Conservation (phyloP, 2,113 vertebrate species). For the cattle (Bos taurus) region DNA sequence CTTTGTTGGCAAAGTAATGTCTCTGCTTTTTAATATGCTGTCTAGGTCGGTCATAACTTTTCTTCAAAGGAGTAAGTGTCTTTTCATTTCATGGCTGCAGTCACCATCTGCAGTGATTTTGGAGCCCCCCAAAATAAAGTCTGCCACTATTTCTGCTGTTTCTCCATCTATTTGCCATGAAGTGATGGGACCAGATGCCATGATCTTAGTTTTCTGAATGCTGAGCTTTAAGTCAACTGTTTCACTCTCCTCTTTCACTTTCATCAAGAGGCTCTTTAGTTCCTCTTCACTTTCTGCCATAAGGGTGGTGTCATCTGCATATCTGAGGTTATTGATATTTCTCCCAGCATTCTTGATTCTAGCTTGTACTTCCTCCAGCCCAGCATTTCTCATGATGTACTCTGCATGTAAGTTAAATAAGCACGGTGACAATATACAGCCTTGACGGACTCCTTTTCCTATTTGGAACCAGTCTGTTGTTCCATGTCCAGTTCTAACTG, state of each 20-base stretch:
- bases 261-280: too few relatives aligned
- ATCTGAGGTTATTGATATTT: too few relatives aligned
- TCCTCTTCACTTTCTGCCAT: too few relatives aligned
- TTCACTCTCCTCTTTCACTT: too few relatives aligned
- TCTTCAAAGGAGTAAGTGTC: background rate
- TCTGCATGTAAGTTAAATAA: background rate
- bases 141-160: background rate
- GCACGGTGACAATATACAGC: background rate
- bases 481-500: too few relatives aligned
- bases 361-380: background rate
- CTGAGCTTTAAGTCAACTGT: too few relatives aligned
- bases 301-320: too few relatives aligned
- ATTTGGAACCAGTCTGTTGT: background rate
- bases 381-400: background rate
- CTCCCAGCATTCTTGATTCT: too few relatives aligned
- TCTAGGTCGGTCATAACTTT: background rate
- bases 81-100: background rate
- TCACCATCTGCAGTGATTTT: background rate
- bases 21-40: background rate
- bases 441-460: background rate
- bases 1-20: background rate
- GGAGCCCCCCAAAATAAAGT: background rate
- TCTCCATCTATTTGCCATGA: too few relatives aligned
- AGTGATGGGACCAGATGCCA: too few relatives aligned
- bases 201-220: too few relatives aligned